phyloP scores from a whole-genome alignment of 1,140 invertebrate genomes.

The Temnothorax curvispinosus region DNA sequence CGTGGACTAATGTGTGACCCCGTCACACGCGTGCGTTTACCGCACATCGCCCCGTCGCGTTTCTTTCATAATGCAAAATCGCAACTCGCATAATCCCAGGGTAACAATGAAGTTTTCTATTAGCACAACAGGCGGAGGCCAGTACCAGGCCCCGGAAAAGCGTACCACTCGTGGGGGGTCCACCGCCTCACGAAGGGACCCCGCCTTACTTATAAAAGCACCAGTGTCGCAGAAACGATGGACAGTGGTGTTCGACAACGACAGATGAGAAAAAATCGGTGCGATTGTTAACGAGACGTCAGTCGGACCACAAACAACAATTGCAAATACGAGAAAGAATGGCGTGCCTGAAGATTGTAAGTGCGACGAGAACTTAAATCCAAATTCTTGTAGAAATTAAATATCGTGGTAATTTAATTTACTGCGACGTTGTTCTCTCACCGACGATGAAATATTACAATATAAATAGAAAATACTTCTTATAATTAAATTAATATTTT shows the following conservation, averaged over 20 bases:
- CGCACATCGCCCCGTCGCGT: conserved; percentile 22
- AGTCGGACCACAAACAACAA: conserved; percentile 21
- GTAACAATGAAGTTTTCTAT: conserved; percentile 73
- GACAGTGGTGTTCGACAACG: conserved; percentile 57
- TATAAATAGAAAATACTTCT: neutral
- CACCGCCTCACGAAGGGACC: conserved; percentile 50
- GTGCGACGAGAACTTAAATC: conserved; percentile 39
- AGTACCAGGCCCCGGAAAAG: conserved; percentile 66
- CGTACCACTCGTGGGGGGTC: conserved; percentile 56
- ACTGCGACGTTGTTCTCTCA: neutral
- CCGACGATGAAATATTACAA: neutral
- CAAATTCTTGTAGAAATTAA: neutral
- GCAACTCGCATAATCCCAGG: conserved; percentile 72
- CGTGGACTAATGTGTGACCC: neutral
- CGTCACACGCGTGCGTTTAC: conserved; percentile 47
- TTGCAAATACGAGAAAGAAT: conserved; percentile 66
- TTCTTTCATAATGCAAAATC: conserved; percentile 69
- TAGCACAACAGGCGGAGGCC: conserved; percentile 70
- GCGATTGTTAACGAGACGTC: conserved; percentile 31
- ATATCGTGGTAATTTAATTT: neutral
- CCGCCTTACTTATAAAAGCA: conserved; percentile 76
- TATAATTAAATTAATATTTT: neutral
- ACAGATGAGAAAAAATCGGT: conserved; percentile 64
- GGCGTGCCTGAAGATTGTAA: conserved; percentile 77
- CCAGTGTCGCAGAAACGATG: conserved; percentile 17